Evolutionary conservation across 2,888 invertebrate species (phyloP).

Genomic region (Brachypalpus laphriformis): DNA sequence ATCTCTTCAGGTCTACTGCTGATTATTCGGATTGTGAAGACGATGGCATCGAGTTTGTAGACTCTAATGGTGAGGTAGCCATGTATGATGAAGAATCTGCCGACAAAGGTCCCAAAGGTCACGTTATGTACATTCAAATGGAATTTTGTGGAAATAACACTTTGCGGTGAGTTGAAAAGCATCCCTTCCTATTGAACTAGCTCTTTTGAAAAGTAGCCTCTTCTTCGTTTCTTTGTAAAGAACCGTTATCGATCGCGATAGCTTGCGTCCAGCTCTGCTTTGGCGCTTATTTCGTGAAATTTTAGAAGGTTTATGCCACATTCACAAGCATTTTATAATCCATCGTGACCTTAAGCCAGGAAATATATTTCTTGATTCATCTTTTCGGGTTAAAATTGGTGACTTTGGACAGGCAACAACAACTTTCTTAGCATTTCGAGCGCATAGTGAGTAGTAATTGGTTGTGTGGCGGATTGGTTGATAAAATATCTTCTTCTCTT

Average conservation of each 20-base stretch:
- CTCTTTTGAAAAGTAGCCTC: not conserved
- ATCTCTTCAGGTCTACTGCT: conserved; percentile 76
- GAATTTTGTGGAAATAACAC: conserved; percentile 99
- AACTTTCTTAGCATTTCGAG: conserved; percentile 84
- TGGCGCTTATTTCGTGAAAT: conserved; percentile 98
- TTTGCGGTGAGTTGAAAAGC: conserved; percentile 84
- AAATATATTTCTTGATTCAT: conserved; percentile 97
- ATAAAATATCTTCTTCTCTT: not conserved
- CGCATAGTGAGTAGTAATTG: conserved; percentile 75
- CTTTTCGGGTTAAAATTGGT: conserved; percentile 94
- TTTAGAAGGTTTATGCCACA: conserved; percentile 93
- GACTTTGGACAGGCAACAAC: conserved; percentile 98
- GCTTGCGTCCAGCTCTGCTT: conserved; percentile 85
- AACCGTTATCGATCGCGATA: conserved; percentile 92
- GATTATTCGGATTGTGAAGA: conserved; percentile 78
- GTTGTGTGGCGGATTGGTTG: not conserved
- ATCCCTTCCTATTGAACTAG: no score
- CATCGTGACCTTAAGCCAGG: conserved; percentile 94
- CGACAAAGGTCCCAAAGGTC: conserved; percentile 77
- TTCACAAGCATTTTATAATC: conserved; percentile 96
- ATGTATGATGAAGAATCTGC: conserved; percentile 77
- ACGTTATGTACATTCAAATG: conserved; percentile 96
- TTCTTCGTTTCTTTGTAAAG: conserved; percentile 78
- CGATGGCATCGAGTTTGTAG: conserved; percentile 82
- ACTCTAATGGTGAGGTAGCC: conserved; percentile 81